Evolutionary conservation across 2,888 invertebrate genomes (phyloP).

Genomic region (Parnassius smintheus): DNA sequence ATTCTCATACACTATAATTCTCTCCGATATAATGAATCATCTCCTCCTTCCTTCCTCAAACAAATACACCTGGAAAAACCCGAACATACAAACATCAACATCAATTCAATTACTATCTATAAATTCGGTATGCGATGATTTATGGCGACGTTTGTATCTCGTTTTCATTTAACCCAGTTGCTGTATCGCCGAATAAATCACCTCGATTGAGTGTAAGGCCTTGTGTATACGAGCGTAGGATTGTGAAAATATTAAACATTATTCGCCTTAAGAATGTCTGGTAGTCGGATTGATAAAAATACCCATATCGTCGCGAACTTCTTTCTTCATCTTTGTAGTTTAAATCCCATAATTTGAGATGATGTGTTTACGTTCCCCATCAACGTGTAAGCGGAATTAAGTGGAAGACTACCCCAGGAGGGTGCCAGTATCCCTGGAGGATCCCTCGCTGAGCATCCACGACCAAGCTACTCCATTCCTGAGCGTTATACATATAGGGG

Average conservation of each 20-base stretch:
- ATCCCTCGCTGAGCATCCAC: too few species aligned
- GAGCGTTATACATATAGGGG: too few species aligned
- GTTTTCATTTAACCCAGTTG: constrained; percentile 57
- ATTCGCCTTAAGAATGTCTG: too few species aligned
- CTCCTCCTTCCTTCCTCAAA: constrained; percentile 13
- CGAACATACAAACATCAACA: constrained; percentile 24
- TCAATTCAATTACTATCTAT: constrained; percentile 21
- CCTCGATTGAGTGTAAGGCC: constrained; percentile 34
- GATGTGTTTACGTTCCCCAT: too few species aligned
- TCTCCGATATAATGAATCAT: constrained; percentile 11
- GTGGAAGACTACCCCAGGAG: too few species aligned
- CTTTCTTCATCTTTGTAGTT: too few species aligned
- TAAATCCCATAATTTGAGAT: too few species aligned
- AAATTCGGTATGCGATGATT: constrained; percentile 25
- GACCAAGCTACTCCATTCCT: too few species aligned
- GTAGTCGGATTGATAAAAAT: too few species aligned
- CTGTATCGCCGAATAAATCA: constrained; percentile 50
- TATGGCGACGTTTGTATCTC: constrained; percentile 31
- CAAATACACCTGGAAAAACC: constrained; percentile 22
- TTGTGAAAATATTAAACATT: constrained; percentile 9
- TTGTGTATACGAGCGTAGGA: constrained; percentile 18
- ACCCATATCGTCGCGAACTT: too few species aligned
- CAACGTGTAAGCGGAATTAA: too few species aligned
- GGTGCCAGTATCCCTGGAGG: too few species aligned
- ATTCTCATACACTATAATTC: neutral